Base-by-base conservation (phyloP, 2,113 vertebrate genomes). In the Sinocyclocheilus anophthalmus region DNA sequence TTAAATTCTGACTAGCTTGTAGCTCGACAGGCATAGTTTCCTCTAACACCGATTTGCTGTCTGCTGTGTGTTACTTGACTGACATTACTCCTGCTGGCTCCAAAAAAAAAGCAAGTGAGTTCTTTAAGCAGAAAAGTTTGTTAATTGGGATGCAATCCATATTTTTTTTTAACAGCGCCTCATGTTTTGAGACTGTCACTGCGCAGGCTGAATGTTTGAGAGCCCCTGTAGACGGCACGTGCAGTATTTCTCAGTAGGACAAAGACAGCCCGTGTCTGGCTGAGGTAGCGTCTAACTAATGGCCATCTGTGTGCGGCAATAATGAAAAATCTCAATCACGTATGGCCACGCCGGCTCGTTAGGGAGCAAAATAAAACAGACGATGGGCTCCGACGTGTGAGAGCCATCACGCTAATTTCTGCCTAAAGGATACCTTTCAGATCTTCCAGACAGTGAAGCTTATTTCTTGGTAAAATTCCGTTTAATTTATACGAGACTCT, bases 231-330 rank as follows among this genome's bases (percentile, higher is more conserved):
- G 86, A 85, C 67, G 65, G 57, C 82, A 82, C 86, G 86, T 86
- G 86, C 83, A 72, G 80, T 86, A 87, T 83, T 87, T 85, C 86
- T 87, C 86, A 87, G 88, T 84, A 81, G 59, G 89, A 86, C 85
- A 84, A 86, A 81, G 85, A 88, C 87, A 85, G 85, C 57, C 70
- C 72, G 69, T 87, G 87, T 88, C 87, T 87, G 87, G 86, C 86
- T 81, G 87, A 85, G 86, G 84, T 82, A 84, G 81, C 75, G 65
- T 84, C 84, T 88, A 90, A 90, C 83, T 88, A 88, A 87, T 87
- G 86, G 84, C 89, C 89, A 90, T 90, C 89, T 90, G 89, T 90
- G 87, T 90, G 89, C 70, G 33, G 70, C 88, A 89, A 88, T 90
- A 89, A 90, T 87, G 86, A 90, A 90, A 87, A 90, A 90, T 90